phyloP scores from a whole-genome alignment of 1,140 invertebrate genomes.

The Elymnias hypermnestra region DNA sequence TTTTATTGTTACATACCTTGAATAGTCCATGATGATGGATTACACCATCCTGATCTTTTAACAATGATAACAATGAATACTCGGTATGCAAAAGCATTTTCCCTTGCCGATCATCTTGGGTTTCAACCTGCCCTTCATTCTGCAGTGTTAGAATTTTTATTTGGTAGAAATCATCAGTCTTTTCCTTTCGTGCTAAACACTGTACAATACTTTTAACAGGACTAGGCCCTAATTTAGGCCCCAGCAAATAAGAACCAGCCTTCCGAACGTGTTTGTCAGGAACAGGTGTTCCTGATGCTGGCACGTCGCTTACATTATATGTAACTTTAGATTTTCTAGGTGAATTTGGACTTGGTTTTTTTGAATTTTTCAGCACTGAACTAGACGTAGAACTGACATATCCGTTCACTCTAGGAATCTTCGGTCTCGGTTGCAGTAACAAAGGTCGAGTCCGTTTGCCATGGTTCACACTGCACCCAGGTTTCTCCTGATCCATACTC shows the following conservation, averaged over 20 bases:
- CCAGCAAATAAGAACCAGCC: conserved; percentile 84
- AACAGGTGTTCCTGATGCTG: conserved; percentile 59
- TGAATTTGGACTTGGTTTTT: conserved; percentile 37
- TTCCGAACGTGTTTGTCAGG: conserved; percentile 68
- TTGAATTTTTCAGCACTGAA: conserved; percentile 45
- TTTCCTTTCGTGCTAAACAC: conserved; percentile 84
- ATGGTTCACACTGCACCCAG: conserved; percentile 52
- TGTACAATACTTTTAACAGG: conserved; percentile 89
- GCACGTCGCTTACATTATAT: conserved; percentile 57
- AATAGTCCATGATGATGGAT: conserved; percentile 89
- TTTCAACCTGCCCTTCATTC: conserved; percentile 79
- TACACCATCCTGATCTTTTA: conserved; percentile 84
- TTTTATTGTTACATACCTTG: conserved; percentile 81
- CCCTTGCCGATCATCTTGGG: conserved; percentile 86
- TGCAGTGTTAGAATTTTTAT: conserved; percentile 82
- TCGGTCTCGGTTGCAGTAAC: conserved; percentile 58
- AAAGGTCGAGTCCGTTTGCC: conserved; percentile 69
- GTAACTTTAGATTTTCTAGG: conserved; percentile 40
- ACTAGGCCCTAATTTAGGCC: conserved; percentile 84
- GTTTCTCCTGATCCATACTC: conserved; percentile 61
- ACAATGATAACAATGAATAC: conserved; percentile 84
- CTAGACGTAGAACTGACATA: conserved; percentile 48
- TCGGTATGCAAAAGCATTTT: conserved; percentile 90
- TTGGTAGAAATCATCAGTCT: conserved; percentile 86
- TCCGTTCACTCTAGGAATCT: conserved; percentile 49